Evolutionary conservation across 1,140 invertebrate genomes (phyloP), one percentile per base, ranked within the genome.

Genomic region (Oncopeltus fasciatus): DNA sequence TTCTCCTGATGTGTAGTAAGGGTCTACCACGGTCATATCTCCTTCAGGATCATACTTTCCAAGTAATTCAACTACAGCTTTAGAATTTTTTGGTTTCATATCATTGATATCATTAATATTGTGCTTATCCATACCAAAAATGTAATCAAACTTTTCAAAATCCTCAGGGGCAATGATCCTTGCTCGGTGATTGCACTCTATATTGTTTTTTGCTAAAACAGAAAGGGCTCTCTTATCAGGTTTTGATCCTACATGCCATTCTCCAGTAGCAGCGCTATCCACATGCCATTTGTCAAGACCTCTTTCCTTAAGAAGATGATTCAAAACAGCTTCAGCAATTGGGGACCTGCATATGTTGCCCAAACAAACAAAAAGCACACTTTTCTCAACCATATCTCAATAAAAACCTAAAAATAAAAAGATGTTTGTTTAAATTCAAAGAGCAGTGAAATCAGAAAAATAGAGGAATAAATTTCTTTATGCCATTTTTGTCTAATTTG

Each of bases 321-420:
- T 72, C 75, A 95, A 94, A 0, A 95, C 88, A 11, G 88, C 90
- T 74, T 95, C 92, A 21, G 92, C 92, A 65, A 95, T 95, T 5
- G 93, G 92, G 12, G 92, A 95, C n/a, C 93, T 81, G 72, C 92
- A 96, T 67, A 94, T 95, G 70, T 95, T 95, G 16, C 91, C 92
- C 59, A 71, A 49, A 49, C 69, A 71, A 0, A 71, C 64, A 43
- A 71, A 70, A 31, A 71, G 29, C 2, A 69, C 70, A 33, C 47
- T 65, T 53, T 66, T 69, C 5, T 53, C 49, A 53, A 1, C 2
- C n/a, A n/a, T n/a, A n/a, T n/a, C n/a, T n/a, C n/a, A n/a, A n/a
- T n/a, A n/a, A n/a, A n/a, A n/a, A n/a, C n/a, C n/a, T n/a, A n/a
- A n/a, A n/a, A n/a, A n/a, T n/a, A n/a, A n/a, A n/a, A n/a, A n/a